Evolutionary conservation across 2,113 vertebrate genomes (phyloP), one percentile per base, ranked within the genome.

Genomic region (Menidia beryllina): DNA sequence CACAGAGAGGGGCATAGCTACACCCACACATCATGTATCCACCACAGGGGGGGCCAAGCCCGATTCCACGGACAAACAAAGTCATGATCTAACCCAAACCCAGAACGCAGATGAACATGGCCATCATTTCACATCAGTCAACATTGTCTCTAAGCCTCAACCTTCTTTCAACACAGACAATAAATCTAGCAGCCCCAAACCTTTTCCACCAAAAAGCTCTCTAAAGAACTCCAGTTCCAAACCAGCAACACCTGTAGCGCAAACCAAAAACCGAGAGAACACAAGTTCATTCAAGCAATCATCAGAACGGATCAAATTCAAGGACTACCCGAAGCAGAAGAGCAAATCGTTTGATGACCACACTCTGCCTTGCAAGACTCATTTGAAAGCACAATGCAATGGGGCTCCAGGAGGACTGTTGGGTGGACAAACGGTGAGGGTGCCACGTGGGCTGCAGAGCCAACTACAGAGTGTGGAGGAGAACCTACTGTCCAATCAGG

Each of bases 381-480:
- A 86, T 58, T 36, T 83, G 73, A 87, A 73, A 88, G 87, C 91
- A 84, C 91, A 93, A 85, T 93, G 92, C 68, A 94, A 94, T 3
- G 93, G 93, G 15, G 88, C 88, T 11, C 92, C 93, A 0, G 89
- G 86, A 12, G 93, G 94, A 75, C 90, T 97, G 49, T 79, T 95
- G 77, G 57, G 55, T 0, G 74, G 61, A 14, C 58, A 61, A 0
- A 9, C 27, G 10, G 82, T 70, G 19, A 86, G 83, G 0, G 75
- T 64, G 0, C 90, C 92, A 0, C 74, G 71, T 0, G 92, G 94
- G 64, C 93, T 98, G 48, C 94, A 97, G 79, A 93, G 92, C 65
- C 94, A 95, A 81, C 91, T 99, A 50, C 96, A 97, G 68, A 95
- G 92, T 2, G 96, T 99, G 71, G 97, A 98, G 82, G 96, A 98